Conservation (phyloP, 2,888 invertebrate genomes). For the Tetranychus truncatus region DNA sequence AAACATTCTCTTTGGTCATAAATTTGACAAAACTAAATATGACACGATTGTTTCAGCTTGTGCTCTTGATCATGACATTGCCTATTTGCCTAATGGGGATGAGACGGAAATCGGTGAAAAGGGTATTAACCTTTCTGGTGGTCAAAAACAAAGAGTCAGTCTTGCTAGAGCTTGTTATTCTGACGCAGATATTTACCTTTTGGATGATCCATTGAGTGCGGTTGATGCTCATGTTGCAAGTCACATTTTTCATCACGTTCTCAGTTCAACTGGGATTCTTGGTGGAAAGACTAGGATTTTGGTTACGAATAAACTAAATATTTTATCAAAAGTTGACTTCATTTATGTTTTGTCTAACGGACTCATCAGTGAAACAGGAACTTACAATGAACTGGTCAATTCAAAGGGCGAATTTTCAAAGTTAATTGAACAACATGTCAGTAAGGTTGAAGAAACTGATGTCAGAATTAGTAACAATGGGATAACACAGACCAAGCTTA, state of each 20-base stretch:
- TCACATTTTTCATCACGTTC: conserved; percentile 38
- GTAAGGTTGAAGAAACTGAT: conserved; percentile 28
- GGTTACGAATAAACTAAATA: conserved; percentile 38
- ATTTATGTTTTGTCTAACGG: conserved; percentile 34
- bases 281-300: conserved; percentile 35
- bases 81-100: conserved; percentile 55
- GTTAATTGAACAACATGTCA: conserved; percentile 34
- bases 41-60: conserved; percentile 35
- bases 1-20: conserved; percentile 37
- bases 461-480: conserved; percentile 18
- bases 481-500: background rate
- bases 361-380: conserved; percentile 34
- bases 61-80: conserved; percentile 36
- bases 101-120: conserved; percentile 87
- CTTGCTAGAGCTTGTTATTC: conserved; percentile 53
- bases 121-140: conserved; percentile 12
- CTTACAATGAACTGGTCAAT: conserved; percentile 35
- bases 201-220: conserved; percentile 41
- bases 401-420: conserved; percentile 36
- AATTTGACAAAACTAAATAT: conserved; percentile 30
- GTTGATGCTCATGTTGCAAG: conserved; percentile 34
- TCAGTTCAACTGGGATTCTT: conserved; percentile 32
- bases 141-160: conserved; percentile 40
- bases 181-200: conserved; percentile 35
- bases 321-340: conserved; percentile 33